phyloP scores from a whole-genome alignment of 1,140 invertebrate genomes.

The Vanessa atalanta region DNA sequence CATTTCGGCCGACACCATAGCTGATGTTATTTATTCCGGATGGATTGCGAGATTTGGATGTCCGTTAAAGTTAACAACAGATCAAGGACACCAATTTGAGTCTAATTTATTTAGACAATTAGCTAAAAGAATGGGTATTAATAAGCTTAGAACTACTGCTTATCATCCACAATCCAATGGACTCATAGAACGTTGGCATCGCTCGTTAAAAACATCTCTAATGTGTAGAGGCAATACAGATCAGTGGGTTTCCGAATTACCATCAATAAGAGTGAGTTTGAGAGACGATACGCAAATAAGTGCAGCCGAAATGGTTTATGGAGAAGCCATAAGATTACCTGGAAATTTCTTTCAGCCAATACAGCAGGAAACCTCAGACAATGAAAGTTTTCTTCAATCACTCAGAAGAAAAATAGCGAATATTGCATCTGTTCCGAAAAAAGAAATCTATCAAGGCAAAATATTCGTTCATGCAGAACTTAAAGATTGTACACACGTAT shows the following conservation, averaged over 20 bases:
- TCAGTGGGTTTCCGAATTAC: slow-evolving; percentile 17
- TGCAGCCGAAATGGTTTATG: slow-evolving; percentile 30
- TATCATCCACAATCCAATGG: slow-evolving; percentile 59
- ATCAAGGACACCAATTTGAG: slow-evolving; percentile 72
- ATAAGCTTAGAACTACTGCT: slow-evolving; percentile 45
- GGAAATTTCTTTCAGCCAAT: slow-evolving; percentile 19
- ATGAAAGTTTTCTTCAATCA: slow-evolving; percentile 15
- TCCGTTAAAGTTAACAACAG: slow-evolving; percentile 61
- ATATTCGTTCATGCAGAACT: slow-evolving; percentile 33
- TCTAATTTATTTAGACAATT: slow-evolving; percentile 45
- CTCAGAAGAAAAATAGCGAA: slow-evolving; percentile 12
- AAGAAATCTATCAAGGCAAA: slow-evolving; percentile 12
- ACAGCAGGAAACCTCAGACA: slow-evolving; percentile 2
- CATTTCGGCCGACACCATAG: slow-evolving; percentile 27
- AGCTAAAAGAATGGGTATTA: slow-evolving; percentile 34
- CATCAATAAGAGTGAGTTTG: slow-evolving; percentile 23
- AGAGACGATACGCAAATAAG: slow-evolving; percentile 16
- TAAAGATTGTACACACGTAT: slow-evolving; percentile 28
- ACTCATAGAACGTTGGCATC: slow-evolving; percentile 54
- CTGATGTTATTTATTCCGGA: slow-evolving; percentile 27
- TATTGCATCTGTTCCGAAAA: slow-evolving; percentile 9
- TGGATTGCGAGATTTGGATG: slow-evolving; percentile 68
- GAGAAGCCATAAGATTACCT: slow-evolving; percentile 14
- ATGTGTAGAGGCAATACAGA: slow-evolving; percentile 14
- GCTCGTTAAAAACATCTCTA: slow-evolving; percentile 15